Percentiles rank a stretch among this genome's conserved stretches.
Conservation (phyloP, 2,113 vertebrate genomes). For the Egretta garzetta region DNA sequence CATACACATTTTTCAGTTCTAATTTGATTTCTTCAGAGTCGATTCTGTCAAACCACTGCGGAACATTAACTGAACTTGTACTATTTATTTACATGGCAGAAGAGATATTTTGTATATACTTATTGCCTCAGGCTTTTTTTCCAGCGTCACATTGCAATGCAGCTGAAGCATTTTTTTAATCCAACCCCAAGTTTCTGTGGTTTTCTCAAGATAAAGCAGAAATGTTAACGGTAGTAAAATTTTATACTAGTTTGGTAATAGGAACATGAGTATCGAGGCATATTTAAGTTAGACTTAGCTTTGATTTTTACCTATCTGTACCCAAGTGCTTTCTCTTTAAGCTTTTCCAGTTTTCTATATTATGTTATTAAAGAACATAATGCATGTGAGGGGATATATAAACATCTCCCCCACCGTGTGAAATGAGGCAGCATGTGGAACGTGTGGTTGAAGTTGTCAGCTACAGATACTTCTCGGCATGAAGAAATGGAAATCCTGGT, state of each 20-base stretch:
- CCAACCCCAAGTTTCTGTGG: background rate
- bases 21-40: background rate
- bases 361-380: constrained; percentile 32
- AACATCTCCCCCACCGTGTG: constrained; percentile 11
- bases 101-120: background rate
- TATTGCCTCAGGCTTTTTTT: background rate
- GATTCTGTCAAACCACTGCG: background rate
- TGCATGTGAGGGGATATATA: constrained; percentile 24
- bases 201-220: constrained; percentile 20
- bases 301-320: background rate
- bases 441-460: background rate
- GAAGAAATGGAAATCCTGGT: background rate
- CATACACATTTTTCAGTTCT: background rate
- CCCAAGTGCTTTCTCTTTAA: constrained; percentile 40
- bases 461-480: background rate
- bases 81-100: background rate
- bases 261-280: constrained; percentile 34
- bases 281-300: constrained; percentile 38
- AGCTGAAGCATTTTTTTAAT: constrained; percentile 6
- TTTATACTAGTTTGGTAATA: constrained; percentile 23
- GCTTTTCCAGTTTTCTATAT: background rate
- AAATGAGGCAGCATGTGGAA: constrained; percentile 32
- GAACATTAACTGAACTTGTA: background rate
- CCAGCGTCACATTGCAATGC: background rate
- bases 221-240: constrained; percentile 14